Evolutionary conservation across 1,140 invertebrate genomes (phyloP).

Genomic region (Musca domestica): DNA sequence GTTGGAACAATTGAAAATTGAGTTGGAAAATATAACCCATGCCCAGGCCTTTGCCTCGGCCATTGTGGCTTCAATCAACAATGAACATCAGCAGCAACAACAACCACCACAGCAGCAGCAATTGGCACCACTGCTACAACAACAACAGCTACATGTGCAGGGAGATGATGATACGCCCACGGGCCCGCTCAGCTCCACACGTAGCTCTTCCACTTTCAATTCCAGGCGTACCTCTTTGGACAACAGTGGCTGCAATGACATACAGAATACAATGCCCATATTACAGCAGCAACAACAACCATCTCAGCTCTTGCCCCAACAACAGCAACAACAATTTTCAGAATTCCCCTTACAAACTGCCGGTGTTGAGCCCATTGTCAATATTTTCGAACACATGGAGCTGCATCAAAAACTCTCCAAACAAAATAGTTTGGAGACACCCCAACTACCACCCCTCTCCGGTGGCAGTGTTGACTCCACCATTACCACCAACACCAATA

Average conservation of each 20-base stretch:
- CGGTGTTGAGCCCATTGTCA: too few relatives aligned
- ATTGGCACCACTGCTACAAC: too few relatives aligned
- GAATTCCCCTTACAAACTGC: too few relatives aligned
- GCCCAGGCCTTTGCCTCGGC: conserved; percentile 50
- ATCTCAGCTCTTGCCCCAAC: too few relatives aligned
- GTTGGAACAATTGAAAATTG: conserved; percentile 58
- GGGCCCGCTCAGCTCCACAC: conserved; percentile 41
- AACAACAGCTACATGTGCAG: too few relatives aligned
- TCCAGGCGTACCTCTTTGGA: conserved; percentile 52
- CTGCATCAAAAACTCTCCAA: conserved; percentile 34
- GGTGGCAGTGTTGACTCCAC: conserved; percentile 3
- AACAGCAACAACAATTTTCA: too few relatives aligned
- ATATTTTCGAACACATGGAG: too few relatives aligned
- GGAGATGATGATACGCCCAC: conserved; percentile 33
- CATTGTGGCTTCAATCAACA: conserved; percentile 45
- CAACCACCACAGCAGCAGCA: neutral
- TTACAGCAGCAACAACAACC: too few relatives aligned
- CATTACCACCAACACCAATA: neutral
- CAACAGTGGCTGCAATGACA: conserved; percentile 44
- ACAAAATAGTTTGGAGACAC: conserved; percentile 44
- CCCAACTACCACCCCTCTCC: neutral
- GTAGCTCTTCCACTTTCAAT: conserved; percentile 50
- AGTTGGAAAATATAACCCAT: conserved; percentile 59
- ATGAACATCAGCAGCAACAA: conserved; percentile 23
- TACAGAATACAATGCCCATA: conserved; percentile 29